Base-by-base conservation (phyloP, 2,797 vertebrate species). In the Cottoperca gobio region DNA sequence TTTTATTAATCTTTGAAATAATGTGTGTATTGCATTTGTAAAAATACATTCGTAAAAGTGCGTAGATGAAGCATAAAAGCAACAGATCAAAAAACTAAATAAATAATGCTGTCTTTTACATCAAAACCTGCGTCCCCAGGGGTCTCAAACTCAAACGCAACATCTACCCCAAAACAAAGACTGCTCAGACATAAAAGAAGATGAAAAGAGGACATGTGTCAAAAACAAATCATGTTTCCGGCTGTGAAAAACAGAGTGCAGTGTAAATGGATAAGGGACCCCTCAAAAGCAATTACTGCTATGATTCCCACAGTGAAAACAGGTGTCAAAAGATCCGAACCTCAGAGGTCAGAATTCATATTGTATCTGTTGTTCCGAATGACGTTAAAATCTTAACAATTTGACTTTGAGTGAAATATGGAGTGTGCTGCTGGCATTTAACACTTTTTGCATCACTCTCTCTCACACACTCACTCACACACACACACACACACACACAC, bases 201-300 rank as follows among this genome's bases (percentile, higher is more conserved):
- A 89, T 87, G 86, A 91, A 91, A 91, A 79, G 84, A 84, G 77
- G 87, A 90, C 87, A 90, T 77, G 84, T 87, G 88, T 92, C 91
- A 91, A 91, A 90, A 88, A 90, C 70, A 86, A 53, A 89, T 86
- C 78, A 76, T 83, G 82, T 85, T 80, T 85, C 71, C 54, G n/a
- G 60, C 79, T 87, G 82, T 76, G 77, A 76, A 81, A 88, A 60
- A 85, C 73, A 46, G 77, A 26, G 28, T n/a, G 60, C 52, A 37
- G 84, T 75, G 86, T 85, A 91, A 92, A 91, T 82, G 86, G 89
- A 89, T 92, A 83, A 81, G 90, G 89, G 89, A 88, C 61, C 79
- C 64, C 86, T 89, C 90, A 71, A 86, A 92, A 90, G 90, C 91
- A 92, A 93, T 93, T 93, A 91, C 83, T 45, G 63, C 70, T 46